Base-by-base conservation (phyloP, 2,888 invertebrate genomes). In the Leptinotarsa haldemani region DNA sequence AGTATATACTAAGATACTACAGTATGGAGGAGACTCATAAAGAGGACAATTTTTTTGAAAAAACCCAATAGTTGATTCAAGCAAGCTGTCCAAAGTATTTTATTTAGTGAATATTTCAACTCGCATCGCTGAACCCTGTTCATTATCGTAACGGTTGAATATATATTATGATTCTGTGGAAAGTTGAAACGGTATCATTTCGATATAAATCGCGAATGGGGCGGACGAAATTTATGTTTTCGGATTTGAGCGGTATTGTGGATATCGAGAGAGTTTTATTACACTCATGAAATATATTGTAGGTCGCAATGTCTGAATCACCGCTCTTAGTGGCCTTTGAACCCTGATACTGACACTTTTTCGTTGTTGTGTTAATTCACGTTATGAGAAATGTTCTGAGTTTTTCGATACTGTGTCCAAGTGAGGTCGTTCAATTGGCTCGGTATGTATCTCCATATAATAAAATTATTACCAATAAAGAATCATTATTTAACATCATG, bases 221-320 rank as follows among this genome's bases (percentile, higher is more conserved):
- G n/a, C 61, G 16, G 48, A 20, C 25, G 16, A 40, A 66, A 66
- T 66, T 50, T 66, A 66, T 66, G 66, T 52, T 22, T 50, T 66
- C 47, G 22, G 50, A 52, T 50, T 66, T 47, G 66, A 53, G 66
- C 30, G 66, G 12, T 50, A 66, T 66, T 50, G 66, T 50, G 66
- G 66, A 66, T 52, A 66, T 66, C 30, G 52, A 66, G 66, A 50
- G 46, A 40, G 66, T 66, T 66, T 66, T 66, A 66, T 66, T 66
- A 53, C 52, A 50, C 50, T 53, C n/a, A 66, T 66, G 22, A 66
- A 50, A 66, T 66, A 50, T 66, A 66, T 66, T 30, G 50, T 52
- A 7, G 66, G 66, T 53, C 52, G n/a, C 25, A 40, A 52, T 66
- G 25, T 66, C n/a, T 20, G 50, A 25, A 66, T 66, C 66, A 40